Conservation (phyloP, 2,113 vertebrate genomes). For the Alligator sinensis region DNA sequence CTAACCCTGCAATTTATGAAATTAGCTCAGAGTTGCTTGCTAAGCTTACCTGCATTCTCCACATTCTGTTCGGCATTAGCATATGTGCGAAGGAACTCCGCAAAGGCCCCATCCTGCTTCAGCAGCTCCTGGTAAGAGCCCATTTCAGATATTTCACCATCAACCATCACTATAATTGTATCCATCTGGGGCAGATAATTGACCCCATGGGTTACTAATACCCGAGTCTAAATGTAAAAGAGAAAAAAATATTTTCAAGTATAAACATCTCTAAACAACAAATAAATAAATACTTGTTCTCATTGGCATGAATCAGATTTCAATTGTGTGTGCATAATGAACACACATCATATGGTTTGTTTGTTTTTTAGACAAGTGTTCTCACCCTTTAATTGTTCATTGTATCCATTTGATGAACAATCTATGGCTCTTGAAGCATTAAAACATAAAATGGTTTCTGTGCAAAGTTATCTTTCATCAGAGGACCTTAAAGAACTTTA, state of each 20-base stretch:
- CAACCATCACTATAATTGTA: constrained; percentile 91
- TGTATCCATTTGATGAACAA: background rate
- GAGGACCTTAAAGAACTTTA: background rate
- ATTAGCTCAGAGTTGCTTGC: background rate
- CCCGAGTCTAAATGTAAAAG: constrained; percentile 84
- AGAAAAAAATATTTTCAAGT: background rate
- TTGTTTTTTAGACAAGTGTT: background rate
- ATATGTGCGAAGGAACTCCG: constrained; percentile 91
- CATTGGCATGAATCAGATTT: background rate
- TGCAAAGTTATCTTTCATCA: background rate
- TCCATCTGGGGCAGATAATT: constrained; percentile 91
- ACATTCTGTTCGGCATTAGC: constrained; percentile 81
- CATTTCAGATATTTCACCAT: constrained; percentile 92
- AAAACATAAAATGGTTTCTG: background rate
- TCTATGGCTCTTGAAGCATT: background rate
- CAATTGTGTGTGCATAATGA: background rate
- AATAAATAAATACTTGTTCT: background rate
- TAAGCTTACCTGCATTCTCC: constrained; percentile 57
- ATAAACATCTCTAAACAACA: background rate
- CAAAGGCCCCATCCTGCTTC: constrained; percentile 88
- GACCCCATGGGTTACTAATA: constrained; percentile 93
- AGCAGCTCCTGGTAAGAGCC: constrained; percentile 94
- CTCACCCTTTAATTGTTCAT: background rate
- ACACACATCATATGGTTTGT: background rate
- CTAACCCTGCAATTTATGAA: background rate